Conservation (phyloP, 2,888 invertebrate genomes). For the Thymelicus lineola region DNA sequence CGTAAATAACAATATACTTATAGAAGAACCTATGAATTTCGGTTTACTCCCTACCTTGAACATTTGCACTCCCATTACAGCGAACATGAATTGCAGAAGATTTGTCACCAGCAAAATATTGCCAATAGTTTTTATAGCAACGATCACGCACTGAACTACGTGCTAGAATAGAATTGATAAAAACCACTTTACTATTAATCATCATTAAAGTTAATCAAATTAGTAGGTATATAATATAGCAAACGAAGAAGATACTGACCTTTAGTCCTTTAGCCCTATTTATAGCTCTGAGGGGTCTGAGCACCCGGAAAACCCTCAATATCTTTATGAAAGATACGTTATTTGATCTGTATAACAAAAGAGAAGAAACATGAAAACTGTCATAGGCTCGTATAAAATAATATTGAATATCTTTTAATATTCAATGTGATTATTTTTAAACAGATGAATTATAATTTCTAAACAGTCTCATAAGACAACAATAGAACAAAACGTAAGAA, state of each 20-base stretch:
- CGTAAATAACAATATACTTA: conserved; percentile 52
- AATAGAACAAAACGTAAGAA: no score
- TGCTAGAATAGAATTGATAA: conserved; percentile 91
- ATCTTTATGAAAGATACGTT: conserved; percentile 99
- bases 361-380: conserved; percentile 7
- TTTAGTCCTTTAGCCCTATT: conserved; percentile 99
- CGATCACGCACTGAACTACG: conserved; percentile 99
- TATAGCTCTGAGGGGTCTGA: conserved; percentile 98
- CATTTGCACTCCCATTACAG: conserved; percentile 99
- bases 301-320: conserved; percentile 97
- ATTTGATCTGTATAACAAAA: conserved; percentile 82
- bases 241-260: conserved; percentile 86
- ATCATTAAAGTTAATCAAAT: conserved; percentile 22
- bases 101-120: conserved; percentile 99
- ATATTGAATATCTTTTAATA: conserved; percentile 19
- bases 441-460: no score
- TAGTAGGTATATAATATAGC: neutral
- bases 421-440: no score
- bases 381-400: neutral
- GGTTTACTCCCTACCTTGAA: conserved; percentile 95
- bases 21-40: conserved; percentile 34
- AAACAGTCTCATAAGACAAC: no score
- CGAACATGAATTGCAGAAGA: conserved; percentile 99
- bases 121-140: conserved; percentile 99
- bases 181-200: conserved; percentile 42